Evolutionary conservation across 2,113 vertebrate species (phyloP).

Genomic region (Calidris pygmaea): DNA sequence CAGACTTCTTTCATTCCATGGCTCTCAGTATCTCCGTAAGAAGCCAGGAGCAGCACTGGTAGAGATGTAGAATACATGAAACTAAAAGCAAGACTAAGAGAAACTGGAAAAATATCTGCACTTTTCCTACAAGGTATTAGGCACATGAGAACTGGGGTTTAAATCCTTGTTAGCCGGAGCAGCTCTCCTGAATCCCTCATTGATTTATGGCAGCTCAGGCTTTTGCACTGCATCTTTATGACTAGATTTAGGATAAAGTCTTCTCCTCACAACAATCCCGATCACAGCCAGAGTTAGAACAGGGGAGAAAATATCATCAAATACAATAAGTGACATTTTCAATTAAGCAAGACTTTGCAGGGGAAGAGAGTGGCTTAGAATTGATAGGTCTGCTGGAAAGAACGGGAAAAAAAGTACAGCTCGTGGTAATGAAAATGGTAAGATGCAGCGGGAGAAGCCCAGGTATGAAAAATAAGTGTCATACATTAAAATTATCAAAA

Average conservation of each 20-base stretch:
- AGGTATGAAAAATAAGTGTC: not conserved
- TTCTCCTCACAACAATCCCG: not conserved
- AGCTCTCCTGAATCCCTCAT: not conserved
- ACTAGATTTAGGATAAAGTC: not conserved
- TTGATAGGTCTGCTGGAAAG: slow-evolving; percentile 6
- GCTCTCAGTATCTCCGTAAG: not conserved
- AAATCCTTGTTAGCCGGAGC: not conserved
- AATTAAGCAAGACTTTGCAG: not conserved
- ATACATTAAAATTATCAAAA: not conserved
- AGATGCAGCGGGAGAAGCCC: not conserved
- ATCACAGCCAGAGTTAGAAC: not conserved
- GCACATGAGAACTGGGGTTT: not conserved
- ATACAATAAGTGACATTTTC: not conserved
- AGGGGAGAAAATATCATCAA: not conserved
- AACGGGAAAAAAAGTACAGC: not conserved
- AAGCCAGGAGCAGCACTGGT: not conserved
- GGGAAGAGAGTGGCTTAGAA: not conserved
- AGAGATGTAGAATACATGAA: not conserved
- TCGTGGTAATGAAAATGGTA: not conserved
- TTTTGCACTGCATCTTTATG: not conserved
- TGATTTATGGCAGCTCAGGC: not conserved
- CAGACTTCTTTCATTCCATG: not conserved
- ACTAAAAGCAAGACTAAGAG: not conserved
- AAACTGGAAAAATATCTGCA: not conserved
- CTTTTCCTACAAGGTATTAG: not conserved